Base-by-base conservation (phyloP, 2,888 invertebrate species). In the Cryptocephalus primarius region DNA sequence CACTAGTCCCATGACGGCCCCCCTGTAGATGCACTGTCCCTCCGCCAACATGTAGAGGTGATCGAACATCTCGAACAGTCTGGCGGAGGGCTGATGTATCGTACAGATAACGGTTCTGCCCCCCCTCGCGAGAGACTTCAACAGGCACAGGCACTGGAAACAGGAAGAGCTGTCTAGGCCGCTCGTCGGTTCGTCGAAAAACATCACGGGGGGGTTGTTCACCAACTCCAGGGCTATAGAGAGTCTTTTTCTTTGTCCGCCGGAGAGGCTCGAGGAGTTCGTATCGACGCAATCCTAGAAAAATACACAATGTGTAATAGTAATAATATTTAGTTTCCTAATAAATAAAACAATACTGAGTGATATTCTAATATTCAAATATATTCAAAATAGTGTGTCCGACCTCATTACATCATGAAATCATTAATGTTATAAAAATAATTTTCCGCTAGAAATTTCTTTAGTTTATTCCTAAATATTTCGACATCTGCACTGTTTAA, bases 171-270 rank as follows among this genome's bases (percentile, higher is more conserved):
- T 93, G 68, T 95, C 95, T 68, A 95, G 73, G 12, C 95, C 95
- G 61, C 92, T 85, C 38, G 87, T 88, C 1, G 94, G 94, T 69
- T 95, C 94, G 64, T 95, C 94, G 65, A 95, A 93, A 71, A 94
- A 95, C 92, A 95, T 94, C 50, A 95, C 89, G 53, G 94, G 94
- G 22, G 95, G 94, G 73, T 94, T 93, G 71, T 93, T 93, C 43
- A 94, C 92, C 67, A 94, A 76, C 72, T 94, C 93, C 65, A 91
- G 72, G 45, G 92, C 93, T 62, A 94, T 92, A 8, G 92, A 91
- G 51, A 93, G 74, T 48, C 93, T 33, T 68, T 94, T 94, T 53
- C 89, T 78, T 72, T 94, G 93, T 0, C 93, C 93, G 13, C 93
- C 93, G 8, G 92, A 92, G 39, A 94, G 76, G 63, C 83, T 85